Conservation (phyloP, 2,113 vertebrate genomes). For the Neofelis nebulosa region DNA sequence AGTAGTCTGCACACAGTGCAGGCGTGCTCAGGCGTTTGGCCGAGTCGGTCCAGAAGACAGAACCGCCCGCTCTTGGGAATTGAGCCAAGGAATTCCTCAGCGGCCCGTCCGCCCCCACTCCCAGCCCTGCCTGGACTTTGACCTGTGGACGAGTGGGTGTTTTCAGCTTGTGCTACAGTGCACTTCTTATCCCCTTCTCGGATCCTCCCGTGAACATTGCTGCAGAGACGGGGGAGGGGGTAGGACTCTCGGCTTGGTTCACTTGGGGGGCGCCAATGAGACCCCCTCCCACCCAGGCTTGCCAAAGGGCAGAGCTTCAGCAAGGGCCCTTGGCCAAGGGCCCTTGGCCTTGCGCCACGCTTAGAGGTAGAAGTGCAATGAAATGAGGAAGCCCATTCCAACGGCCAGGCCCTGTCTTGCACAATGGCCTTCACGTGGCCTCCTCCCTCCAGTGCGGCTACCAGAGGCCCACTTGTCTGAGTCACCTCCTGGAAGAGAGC, state of each 20-base stretch:
- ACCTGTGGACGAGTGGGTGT: background rate
- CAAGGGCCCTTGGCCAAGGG: no score
- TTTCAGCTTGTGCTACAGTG: background rate
- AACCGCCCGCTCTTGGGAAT: background rate
- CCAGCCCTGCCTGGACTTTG: background rate
- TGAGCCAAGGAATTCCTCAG: background rate
- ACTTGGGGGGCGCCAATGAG: background rate
- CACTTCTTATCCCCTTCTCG: background rate
- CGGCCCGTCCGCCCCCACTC: background rate
- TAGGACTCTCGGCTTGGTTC: background rate
- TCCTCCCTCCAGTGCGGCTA: background rate
- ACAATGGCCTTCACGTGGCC: accelerated
- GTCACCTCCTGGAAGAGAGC: background rate
- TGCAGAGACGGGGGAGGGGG: background rate
- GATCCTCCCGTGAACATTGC: background rate
- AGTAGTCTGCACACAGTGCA: background rate
- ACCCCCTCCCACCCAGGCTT: background rate
- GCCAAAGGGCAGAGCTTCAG: no score
- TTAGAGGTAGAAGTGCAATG: background rate
- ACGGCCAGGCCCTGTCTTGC: background rate
- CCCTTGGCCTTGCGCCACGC: no score
- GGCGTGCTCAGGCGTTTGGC: background rate
- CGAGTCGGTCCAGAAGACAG: background rate
- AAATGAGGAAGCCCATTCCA: background rate
- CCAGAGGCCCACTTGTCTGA: accelerated